Evolutionary conservation across 1,140 invertebrate species (phyloP).

Genomic region (Drosophila nikananu): DNA sequence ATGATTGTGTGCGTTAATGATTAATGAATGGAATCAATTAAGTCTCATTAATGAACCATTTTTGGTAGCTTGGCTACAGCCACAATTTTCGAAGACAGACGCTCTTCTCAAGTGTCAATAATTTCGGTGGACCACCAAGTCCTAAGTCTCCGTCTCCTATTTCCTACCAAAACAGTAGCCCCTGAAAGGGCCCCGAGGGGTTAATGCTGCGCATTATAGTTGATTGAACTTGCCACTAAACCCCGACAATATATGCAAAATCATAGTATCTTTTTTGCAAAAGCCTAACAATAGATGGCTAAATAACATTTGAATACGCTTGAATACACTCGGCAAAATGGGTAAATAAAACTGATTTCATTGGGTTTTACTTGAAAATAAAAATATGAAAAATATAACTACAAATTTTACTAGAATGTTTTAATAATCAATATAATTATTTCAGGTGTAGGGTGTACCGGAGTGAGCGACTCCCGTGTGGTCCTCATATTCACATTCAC

Average conservation of each 20-base stretch:
- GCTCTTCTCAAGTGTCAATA: slow-evolving; percentile 82
- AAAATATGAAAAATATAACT: background rate
- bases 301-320: slow-evolving; percentile 73
- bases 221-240: slow-evolving; percentile 71
- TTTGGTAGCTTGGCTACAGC: slow-evolving; percentile 59
- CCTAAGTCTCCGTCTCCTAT: slow-evolving; percentile 14
- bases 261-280: slow-evolving; percentile 60
- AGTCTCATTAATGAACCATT: slow-evolving; percentile 85
- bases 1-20: slow-evolving; percentile 60
- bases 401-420: background rate
- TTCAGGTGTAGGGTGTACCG: background rate
- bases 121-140: slow-evolving; percentile 55
- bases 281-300: slow-evolving; percentile 72
- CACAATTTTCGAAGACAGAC: slow-evolving; percentile 2
- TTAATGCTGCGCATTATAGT: slow-evolving; percentile 57
- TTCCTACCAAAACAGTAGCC: slow-evolving; percentile 36
- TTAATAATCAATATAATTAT: no score
- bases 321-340: background rate
- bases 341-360: background rate
- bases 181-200: slow-evolving; percentile 19
- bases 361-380: background rate
- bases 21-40: slow-evolving; percentile 85
- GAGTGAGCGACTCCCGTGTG: slow-evolving; percentile 45
- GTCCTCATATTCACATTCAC: slow-evolving; percentile 60
- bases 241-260: slow-evolving; percentile 68